These are phyloP conservation scores for Rhyacophila brunnea DNA, from an alignment of 1,140 invertebrate species.

Conservation along the genomic window DNA sequence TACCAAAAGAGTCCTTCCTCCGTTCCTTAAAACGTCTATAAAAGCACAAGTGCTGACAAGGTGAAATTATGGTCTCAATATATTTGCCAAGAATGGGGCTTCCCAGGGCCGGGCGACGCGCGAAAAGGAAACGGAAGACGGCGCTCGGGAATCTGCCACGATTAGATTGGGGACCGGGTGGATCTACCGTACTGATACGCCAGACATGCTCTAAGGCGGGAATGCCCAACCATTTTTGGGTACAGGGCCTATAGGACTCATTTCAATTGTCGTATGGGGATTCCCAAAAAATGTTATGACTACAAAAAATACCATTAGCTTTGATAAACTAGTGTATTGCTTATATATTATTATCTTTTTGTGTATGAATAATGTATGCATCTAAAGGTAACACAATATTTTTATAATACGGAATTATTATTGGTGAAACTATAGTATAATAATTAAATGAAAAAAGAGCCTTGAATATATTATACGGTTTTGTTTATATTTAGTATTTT, in stretches of 20 bases:
- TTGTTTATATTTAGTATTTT: no score
- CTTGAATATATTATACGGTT: no score
- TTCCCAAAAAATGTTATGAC: no score
- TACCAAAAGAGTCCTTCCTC: constrained; percentile 18
- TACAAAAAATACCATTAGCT: no score
- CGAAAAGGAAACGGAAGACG: constrained; percentile 40
- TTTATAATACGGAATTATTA: no score
- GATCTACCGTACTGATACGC: constrained; percentile 24
- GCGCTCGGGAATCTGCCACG: constrained; percentile 42
- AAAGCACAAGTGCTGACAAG: constrained; percentile 37
- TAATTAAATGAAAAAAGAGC: no score
- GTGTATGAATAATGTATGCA: no score
- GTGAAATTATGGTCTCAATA: constrained; percentile 38
- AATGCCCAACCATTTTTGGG: not conserved
- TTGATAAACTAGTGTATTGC: no score
- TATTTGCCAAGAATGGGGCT: constrained; percentile 33
- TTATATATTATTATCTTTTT: no score
- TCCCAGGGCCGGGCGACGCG: constrained; percentile 40
- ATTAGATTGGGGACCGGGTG: constrained; percentile 50
- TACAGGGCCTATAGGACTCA: not conserved
- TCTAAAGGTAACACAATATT: no score
- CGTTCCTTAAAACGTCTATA: constrained; percentile 35
- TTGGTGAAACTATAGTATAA: no score
- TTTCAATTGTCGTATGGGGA: no score
- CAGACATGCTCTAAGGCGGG: constrained; percentile 5